Evolutionary conservation across 2,797 vertebrate species (phyloP).

Genomic region (Microchirus variegatus): DNA sequence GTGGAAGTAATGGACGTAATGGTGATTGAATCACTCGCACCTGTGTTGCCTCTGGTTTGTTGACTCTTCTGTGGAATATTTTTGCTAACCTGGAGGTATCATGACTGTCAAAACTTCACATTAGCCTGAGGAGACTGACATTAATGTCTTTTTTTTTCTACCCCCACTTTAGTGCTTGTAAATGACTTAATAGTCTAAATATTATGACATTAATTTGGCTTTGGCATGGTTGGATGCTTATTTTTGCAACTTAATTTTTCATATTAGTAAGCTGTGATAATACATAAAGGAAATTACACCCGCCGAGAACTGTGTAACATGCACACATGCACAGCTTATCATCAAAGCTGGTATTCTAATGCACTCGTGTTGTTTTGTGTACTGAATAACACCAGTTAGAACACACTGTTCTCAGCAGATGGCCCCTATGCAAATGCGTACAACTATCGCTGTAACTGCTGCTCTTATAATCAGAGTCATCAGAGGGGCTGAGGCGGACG

Average conservation of each 20-base stretch:
- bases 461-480: slow-evolving; percentile 33
- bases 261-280: no score
- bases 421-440: slow-evolving; percentile 60
- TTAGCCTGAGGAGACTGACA: neutral
- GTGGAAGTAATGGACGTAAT: neutral
- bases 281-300: neutral
- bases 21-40: neutral
- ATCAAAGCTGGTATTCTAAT: slow-evolving; percentile 33
- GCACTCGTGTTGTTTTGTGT: slow-evolving; percentile 19
- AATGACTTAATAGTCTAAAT: neutral
- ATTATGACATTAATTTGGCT: no score
- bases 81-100: neutral
- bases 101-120: neutral
- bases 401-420: slow-evolving; percentile 35
- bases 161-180: no score
- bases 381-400: slow-evolving; percentile 37
- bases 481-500: slow-evolving; percentile 16
- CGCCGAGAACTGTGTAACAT: slow-evolving; percentile 11
- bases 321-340: slow-evolving; percentile 29
- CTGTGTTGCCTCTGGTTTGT: neutral
- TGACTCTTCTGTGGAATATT: neutral
- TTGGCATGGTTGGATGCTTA: no score
- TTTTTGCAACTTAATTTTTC: no score
- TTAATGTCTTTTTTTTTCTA: no score
- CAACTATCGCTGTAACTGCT: slow-evolving; percentile 43